Base-by-base conservation (phyloP, 1,140 invertebrate genomes). In the Rhizoglyphus robini region DNA sequence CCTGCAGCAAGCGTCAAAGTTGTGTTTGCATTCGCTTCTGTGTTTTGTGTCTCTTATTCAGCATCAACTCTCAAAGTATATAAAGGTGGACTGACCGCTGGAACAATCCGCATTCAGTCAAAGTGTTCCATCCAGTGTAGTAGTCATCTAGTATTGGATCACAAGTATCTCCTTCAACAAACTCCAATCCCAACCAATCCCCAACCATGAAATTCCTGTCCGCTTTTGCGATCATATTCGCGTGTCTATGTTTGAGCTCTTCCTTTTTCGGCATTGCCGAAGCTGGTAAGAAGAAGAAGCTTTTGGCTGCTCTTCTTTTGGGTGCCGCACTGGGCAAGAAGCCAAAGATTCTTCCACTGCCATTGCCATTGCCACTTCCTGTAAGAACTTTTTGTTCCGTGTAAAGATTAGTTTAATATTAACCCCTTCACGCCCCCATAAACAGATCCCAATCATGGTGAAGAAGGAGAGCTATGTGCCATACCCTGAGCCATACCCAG, bases 271-370 rank as follows among this genome's bases (percentile, higher is more conserved):
- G 13, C 2, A 27, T 11, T 20, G 58, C 36, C 27, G 58, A 60
- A 46, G 58, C 58, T 2, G 58, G 58, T 3, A 60, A 60, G 27
- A 60, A 60, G 38, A 60, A 60, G 27, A 60, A 60, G 27, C n/a
- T 60, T 46, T 18, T 60, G 2, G 58, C 29, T 23, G 58, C 58
- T 13, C n/a, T 60, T 27, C 29, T 60, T 11, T 27, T 60, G 13
- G 58, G 58, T 11, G 58, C 58, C 2, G 58, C 58, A 46, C 29
- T 60, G 27, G 27, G 13, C 1, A 13, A 15, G 15, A 60, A 60
- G 27, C 58, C 58, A n/a, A 60, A 60, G 27, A 60, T 60, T 34
- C 30, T 60, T n/a, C n/a, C n/a, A n/a, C n/a, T n/a, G 15, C 58
- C 58, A 34, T 11, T 60, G 23, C 58, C 58, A 60, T 27, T 60